Percentiles rank a stretch among this genome's conserved stretches.
Evolutionary conservation across 2,888 invertebrate species (phyloP).

Genomic region (Tachina lurida): DNA sequence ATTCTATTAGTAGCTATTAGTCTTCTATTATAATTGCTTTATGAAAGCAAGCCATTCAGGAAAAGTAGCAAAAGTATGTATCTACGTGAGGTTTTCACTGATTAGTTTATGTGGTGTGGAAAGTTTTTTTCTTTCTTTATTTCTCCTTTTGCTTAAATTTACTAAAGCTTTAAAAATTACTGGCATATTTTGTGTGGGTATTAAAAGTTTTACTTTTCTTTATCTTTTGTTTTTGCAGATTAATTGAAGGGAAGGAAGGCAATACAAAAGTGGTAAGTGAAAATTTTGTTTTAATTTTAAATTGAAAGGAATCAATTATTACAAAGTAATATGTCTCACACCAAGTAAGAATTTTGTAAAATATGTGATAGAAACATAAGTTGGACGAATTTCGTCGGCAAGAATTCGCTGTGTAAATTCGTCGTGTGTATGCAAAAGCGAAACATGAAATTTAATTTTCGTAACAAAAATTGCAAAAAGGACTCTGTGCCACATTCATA

Average conservation of each 20-base stretch:
- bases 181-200: not conserved
- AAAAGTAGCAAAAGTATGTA: conserved; percentile 57
- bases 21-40: conserved; percentile 71
- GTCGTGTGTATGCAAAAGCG: too few species aligned
- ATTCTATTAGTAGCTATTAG: conserved; percentile 72
- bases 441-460: too few species aligned
- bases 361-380: too few species aligned
- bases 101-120: conserved; percentile 64
- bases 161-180: conserved; percentile 13
- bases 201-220: not conserved
- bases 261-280: not conserved
- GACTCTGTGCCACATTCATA: conserved; percentile 39
- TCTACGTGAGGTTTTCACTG: conserved; percentile 69
- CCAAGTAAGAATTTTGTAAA: too few species aligned
- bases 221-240: not conserved
- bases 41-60: conserved; percentile 59
- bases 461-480: too few species aligned
- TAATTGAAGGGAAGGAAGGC: not conserved
- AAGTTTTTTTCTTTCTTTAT: conserved; percentile 17
- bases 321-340: too few species aligned
- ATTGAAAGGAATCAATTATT: not conserved
- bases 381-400: too few species aligned
- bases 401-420: too few species aligned
- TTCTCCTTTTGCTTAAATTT: conserved; percentile 1
- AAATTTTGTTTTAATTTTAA: not conserved